Percentiles rank a stretch among this genome's conserved stretches.
Conservation (phyloP, 2,888 invertebrate species). For the Pyrrhia umbra region DNA sequence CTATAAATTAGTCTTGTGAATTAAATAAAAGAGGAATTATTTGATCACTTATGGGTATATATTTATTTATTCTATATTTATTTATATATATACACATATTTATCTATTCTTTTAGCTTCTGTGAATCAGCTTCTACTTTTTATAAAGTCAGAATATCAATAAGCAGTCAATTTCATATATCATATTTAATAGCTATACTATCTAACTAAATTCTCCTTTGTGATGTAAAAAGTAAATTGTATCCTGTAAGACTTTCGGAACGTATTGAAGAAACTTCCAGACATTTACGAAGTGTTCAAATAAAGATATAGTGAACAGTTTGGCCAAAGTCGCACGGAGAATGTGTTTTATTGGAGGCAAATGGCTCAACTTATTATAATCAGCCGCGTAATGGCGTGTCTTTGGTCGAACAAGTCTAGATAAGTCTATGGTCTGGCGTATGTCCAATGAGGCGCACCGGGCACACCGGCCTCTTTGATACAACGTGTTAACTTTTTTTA, state of each 20-base stretch:
- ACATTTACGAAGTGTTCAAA: constrained; percentile 32
- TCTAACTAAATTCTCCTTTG: constrained; percentile 14
- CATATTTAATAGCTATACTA: too few relatives aligned
- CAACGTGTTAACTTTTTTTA: constrained; percentile 41
- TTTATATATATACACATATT: too few relatives aligned
- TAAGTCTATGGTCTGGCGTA: constrained; percentile 56
- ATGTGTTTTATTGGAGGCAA: constrained; percentile 53
- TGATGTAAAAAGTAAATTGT: constrained; percentile 20
- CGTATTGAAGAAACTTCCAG: constrained; percentile 11
- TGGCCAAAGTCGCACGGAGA: constrained; percentile 38
- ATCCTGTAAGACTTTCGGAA: constrained; percentile 21
- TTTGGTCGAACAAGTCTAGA: constrained; percentile 56
- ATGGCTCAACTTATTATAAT: constrained; percentile 59
- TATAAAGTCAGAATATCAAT: too few relatives aligned
- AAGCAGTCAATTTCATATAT: too few relatives aligned
- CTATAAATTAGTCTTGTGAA: not conserved
- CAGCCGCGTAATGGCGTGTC: constrained; percentile 53
- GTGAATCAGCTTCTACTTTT: too few relatives aligned
- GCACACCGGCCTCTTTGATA: constrained; percentile 47
- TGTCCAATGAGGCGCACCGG: constrained; percentile 54
- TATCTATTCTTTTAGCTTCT: too few relatives aligned
- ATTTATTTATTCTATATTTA: too few relatives aligned
- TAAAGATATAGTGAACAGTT: constrained; percentile 47
- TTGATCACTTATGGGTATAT: too few relatives aligned
- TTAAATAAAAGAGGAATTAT: not conserved